Conservation (phyloP, 2,113 vertebrate species). For the Vicugna pacos region DNA sequence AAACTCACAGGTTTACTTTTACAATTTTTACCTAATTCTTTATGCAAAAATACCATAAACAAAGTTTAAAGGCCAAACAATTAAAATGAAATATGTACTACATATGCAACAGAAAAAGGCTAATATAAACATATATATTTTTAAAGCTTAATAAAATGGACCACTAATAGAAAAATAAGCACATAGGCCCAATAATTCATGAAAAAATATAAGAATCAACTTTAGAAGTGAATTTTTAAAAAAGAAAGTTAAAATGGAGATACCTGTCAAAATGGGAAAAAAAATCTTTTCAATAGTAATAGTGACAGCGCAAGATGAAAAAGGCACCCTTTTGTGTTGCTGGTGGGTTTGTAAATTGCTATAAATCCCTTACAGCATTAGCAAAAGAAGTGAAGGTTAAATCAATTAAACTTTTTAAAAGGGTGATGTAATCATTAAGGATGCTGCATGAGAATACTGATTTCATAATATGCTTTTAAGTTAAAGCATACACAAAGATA, state of each 20-base stretch:
- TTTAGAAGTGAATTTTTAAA: neutral
- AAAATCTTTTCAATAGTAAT: neutral
- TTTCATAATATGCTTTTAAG: neutral
- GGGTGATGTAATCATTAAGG: neutral
- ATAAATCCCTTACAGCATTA: neutral
- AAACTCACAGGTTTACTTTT: neutral
- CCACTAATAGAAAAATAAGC: neutral
- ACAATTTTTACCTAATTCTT: neutral
- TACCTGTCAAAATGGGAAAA: neutral
- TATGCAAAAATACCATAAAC: neutral
- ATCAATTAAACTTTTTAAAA: neutral
- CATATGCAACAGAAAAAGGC: neutral
- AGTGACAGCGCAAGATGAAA: neutral
- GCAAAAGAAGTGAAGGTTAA: neutral
- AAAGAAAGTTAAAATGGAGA: neutral
- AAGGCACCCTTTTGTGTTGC: neutral
- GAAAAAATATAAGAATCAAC: neutral
- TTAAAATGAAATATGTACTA: neutral
- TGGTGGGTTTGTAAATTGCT: neutral
- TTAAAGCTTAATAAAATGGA: neutral
- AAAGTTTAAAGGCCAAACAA: slow-evolving; percentile 19
- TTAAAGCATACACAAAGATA: neutral
- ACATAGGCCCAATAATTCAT: neutral
- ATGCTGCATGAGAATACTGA: neutral
- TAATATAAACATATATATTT: neutral